A percentile compares a stretch with the other conserved stretches of the same genome.
phyloP scores from a whole-genome alignment of 2,113 vertebrate species.

The Macquaria australasica region DNA sequence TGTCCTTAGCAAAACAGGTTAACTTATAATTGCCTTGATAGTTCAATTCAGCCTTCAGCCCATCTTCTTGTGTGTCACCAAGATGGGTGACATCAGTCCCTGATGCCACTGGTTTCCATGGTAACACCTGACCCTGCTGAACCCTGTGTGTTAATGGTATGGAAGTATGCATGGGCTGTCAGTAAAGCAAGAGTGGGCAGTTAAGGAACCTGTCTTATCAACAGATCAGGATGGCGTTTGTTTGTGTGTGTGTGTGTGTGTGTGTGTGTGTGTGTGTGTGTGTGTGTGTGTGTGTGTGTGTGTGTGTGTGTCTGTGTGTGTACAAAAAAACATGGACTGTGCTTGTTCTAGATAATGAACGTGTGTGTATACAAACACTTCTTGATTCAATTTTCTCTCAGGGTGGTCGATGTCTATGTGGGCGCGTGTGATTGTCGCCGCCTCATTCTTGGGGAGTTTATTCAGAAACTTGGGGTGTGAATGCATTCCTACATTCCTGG shows the following conservation, averaged over 20 bases:
- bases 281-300: neutral
- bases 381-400: constrained; percentile 32
- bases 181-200: neutral
- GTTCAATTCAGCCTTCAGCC: neutral
- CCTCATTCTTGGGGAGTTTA: constrained; percentile 69
- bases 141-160: constrained; percentile 7
- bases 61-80: constrained; percentile 1
- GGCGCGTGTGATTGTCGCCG: neutral
- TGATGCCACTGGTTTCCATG: constrained; percentile 27
- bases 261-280: neutral
- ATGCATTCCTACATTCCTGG: constrained; percentile 78
- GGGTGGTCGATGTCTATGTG: constrained; percentile 35
- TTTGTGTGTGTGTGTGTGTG: neutral
- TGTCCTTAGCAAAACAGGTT: neutral
- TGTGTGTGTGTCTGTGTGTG: neutral
- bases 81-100: neutral
- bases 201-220: constrained; percentile 5
- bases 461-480: constrained; percentile 70
- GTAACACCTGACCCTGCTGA: constrained; percentile 14
- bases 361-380: constrained; percentile 14
- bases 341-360: neutral
- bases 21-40: neutral
- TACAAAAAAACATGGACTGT: neutral
- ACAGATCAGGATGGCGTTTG: neutral
- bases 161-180: neutral